phyloP scores from a whole-genome alignment of 2,888 invertebrate species.

The Microctonus hyperodae region DNA sequence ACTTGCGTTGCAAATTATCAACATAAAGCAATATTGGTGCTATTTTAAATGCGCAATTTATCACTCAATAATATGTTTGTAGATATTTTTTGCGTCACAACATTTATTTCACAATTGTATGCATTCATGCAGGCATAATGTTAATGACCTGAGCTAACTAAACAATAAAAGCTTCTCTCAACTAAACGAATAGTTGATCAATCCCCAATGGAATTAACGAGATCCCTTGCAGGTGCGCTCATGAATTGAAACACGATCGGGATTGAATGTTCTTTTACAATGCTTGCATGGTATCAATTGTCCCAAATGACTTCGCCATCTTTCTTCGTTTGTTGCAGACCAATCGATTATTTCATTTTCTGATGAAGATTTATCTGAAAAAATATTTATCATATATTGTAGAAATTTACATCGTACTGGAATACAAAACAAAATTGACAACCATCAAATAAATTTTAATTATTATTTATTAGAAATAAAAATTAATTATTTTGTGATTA shows the following conservation, averaged over 20 bases:
- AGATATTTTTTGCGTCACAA: not conserved
- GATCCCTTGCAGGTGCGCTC: conserved; percentile 66
- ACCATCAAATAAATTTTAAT: no score
- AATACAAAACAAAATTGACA: no score
- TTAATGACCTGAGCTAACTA: not conserved
- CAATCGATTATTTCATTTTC: conserved; percentile 48
- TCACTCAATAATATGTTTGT: not conserved
- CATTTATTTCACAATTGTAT: not conserved
- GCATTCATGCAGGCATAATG: not conserved
- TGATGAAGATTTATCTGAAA: conserved; percentile 42
- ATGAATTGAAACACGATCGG: conserved; percentile 69
- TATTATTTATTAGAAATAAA: no score
- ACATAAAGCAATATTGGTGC: not conserved
- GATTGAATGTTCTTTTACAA: conserved; percentile 71
- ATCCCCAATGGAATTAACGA: conserved; percentile 22
- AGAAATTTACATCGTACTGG: no score
- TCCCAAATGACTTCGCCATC: conserved; percentile 66
- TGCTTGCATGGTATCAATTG: conserved; percentile 68
- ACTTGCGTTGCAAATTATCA: not conserved
- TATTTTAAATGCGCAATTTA: not conserved
- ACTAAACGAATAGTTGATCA: conserved; percentile 1
- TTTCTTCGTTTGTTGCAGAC: conserved; percentile 61
- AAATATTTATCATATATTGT: not conserved
- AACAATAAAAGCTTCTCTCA: not conserved
- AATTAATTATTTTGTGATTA: no score